Evolutionary conservation across 1,140 invertebrate genomes (phyloP), one percentile per base, ranked within the genome.

Genomic region (Antheraea pernyi): DNA sequence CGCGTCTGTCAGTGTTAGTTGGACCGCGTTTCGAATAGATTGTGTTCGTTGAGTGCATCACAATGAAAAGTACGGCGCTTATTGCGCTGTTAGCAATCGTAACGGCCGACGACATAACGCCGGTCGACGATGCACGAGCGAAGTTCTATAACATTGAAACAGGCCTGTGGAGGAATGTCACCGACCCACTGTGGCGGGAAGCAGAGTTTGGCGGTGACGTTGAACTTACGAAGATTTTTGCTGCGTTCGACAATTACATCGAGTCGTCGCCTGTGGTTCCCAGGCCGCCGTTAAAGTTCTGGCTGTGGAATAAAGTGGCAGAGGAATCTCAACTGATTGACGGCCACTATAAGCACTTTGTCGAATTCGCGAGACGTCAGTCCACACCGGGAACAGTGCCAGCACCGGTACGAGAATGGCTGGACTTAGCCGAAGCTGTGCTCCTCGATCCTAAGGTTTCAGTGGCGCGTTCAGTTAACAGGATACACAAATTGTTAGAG

Each of bases 361-460:
- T 94, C 4, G 84, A 93, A 64, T 94, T 95, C 75, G 91, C 94
- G 76, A 91, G 85, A 74, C 91, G 92, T 71, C 93, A 93, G 80
- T 93, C 87, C 59, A 82, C 62, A 36, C 85, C 91, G 10, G 91
- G 88, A 3, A 73, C 83, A 18, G 89, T 91, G 19, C 93, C 83
- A 18, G 93, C 91, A 18, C 93, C 89, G 7, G 84, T 83, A 59
- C 92, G 89, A 62, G 93, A 93, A n/a, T 95, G 95, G 92, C 72
- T 93, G 11, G 94, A 95, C 83, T 84, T 97, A 59, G 93, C 94
- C 0, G 93, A 95, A 53, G 92, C 93, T 0, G 89, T 96, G 19
- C 82, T 96, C 18, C 89, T 92, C 58, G 94, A 95, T 75, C 84
- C 93, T 0, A 93, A 92, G 60, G 84, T 85, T 10, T 93, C 94